Conservation (phyloP, 2,113 vertebrate species). For the Dicentrarchus labrax region DNA sequence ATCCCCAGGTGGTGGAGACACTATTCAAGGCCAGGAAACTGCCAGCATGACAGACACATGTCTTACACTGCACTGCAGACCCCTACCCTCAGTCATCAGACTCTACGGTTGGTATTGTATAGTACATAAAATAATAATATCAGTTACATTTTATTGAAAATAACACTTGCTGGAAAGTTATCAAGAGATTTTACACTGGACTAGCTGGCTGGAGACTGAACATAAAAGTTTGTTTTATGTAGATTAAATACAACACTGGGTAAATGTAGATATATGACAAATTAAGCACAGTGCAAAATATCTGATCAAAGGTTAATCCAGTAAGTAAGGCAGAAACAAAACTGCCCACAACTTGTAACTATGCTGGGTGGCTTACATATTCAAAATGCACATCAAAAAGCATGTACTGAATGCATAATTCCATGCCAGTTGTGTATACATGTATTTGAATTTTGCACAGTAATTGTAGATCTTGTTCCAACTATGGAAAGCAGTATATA, state of each 20-base stretch:
- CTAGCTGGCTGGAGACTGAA: background rate
- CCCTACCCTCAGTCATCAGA: constrained; percentile 5
- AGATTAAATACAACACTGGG: background rate
- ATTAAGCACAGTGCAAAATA: background rate
- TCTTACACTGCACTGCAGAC: constrained; percentile 33
- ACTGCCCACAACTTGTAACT: background rate
- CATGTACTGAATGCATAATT: background rate
- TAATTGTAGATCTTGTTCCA: background rate
- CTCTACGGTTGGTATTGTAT: background rate
- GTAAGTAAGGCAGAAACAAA: no score
- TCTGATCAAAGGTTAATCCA: background rate
- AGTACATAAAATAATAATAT: no score
- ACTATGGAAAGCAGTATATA: background rate
- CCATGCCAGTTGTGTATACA: no score
- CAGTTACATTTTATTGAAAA: background rate
- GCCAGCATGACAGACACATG: constrained; percentile 60
- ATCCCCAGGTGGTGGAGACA: constrained; percentile 61
- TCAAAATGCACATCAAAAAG: background rate
- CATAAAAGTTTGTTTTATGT: background rate
- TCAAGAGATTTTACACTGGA: background rate
- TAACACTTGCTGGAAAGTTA: background rate
- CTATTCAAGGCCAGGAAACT: constrained; percentile 61
- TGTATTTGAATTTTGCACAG: background rate
- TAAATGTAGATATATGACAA: background rate
- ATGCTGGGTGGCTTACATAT: background rate